Evolutionary conservation across 2,113 vertebrate genomes (phyloP), one percentile per base, ranked within the genome.

Genomic region (Pseudopodoces humilis): DNA sequence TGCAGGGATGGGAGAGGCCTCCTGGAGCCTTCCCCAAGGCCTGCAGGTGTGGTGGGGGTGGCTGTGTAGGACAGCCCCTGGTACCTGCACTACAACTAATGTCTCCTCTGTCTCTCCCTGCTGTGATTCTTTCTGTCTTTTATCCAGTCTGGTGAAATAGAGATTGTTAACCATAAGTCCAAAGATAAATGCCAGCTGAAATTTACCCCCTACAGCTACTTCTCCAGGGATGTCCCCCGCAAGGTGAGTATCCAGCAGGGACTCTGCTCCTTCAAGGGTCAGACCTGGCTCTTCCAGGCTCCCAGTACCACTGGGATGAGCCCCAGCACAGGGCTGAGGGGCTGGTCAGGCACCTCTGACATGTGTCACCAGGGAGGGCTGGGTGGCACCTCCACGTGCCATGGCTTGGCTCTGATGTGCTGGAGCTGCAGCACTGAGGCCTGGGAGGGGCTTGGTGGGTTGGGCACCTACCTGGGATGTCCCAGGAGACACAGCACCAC

Each of bases 141-240:
- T 37, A 71, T 94, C 65, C 96, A 99, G 99, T 99, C 99, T 23
- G 99, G 99, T 91, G 99, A 99, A 95, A 99, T 99, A 74, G 99
- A 99, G 98, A 99, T 99, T 75, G 97, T 99, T 94, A 99, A 99
- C 97, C 98, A 99, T 96, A 99, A 98, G 95, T 99, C 99, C 79
- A 99, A 99, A 97, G 99, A 99, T 97, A 99, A 98, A 95, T 99
- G 99, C 97, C 99, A 99, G 95, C 98, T 99, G 84, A 99, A 99
- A 98, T 99, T 99, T 92, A 98, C 98, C 78, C 99, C 99, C 76
- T 99, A 99, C 96, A 99, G 99, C 97, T 99, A 99, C 97, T 99
- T 99, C 97, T 99, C 99, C 96, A 98, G 99, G 97, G 99, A 99
- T 31, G 98, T 98, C 12, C 98, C 99, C 50, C 98, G 99, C 30